A percentile compares a stretch with the other conserved stretches of the same genome.
Conservation (phyloP, 2,888 invertebrate genomes). For the Digitonthophagus gazella region DNA sequence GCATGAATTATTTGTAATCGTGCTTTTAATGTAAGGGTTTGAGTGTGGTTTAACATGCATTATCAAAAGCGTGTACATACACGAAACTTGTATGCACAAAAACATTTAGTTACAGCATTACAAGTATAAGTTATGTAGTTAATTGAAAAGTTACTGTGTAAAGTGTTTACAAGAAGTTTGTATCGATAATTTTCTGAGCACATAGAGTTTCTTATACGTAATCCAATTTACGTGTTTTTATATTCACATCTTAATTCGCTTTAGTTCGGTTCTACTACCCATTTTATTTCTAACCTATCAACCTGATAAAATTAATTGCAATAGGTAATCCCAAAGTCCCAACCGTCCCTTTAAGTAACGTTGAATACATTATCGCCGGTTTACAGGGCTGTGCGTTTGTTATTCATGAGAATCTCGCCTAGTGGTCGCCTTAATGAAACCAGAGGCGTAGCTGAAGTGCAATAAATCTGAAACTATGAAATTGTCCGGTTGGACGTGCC, state of each 20-base stretch:
- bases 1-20: background rate
- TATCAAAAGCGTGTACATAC: background rate
- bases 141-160: background rate
- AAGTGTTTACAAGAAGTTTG: background rate
- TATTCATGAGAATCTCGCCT: conserved; percentile 15
- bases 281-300: background rate
- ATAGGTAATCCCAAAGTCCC: background rate
- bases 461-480: conserved; percentile 27
- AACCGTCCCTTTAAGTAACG: background rate
- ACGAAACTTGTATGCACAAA: background rate
- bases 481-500: conserved; percentile 18
- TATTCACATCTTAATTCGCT: too few relatives aligned
- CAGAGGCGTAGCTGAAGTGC: conserved; percentile 26
- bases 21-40: background rate
- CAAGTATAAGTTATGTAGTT: background rate
- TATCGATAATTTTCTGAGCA: background rate
- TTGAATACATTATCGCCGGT: conserved; percentile 10
- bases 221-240: too few relatives aligned
- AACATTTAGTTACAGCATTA: background rate
- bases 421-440: conserved; percentile 24
- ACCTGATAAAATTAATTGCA: background rate
- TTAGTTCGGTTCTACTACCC: background rate
- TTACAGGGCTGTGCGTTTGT: conserved; percentile 13
- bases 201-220: too few relatives aligned
- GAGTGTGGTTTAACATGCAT: background rate